Evolutionary conservation across 2,797 vertebrate species (phyloP).

Genomic region (Hylomyscus alleni): DNA sequence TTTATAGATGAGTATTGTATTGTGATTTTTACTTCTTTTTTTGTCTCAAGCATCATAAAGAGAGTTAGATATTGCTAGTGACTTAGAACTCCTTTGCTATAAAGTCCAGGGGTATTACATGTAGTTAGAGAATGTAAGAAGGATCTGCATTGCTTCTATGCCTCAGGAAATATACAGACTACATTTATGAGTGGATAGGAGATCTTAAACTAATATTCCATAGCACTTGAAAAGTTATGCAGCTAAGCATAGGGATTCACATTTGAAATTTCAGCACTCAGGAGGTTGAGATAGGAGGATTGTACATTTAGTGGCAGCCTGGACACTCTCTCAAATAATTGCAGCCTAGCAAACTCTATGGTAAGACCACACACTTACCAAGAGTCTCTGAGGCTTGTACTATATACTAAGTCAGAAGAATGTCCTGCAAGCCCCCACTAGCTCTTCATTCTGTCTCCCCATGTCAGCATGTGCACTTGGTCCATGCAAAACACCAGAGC

Average conservation of each 20-base stretch:
- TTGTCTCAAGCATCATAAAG: slow-evolving; percentile 62
- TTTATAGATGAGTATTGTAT: not conserved
- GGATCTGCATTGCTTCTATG: slow-evolving; percentile 17
- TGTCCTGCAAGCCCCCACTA: not conserved
- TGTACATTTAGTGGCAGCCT: not conserved
- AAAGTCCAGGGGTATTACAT: slow-evolving; percentile 61
- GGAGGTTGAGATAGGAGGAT: not conserved
- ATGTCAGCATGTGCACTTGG: not conserved
- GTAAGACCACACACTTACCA: not conserved
- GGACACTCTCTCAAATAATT: too few species aligned
- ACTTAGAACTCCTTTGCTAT: slow-evolving; percentile 37
- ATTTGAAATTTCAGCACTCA: not conserved
- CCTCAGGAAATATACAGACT: slow-evolving; percentile 55
- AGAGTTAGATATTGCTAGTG: slow-evolving; percentile 59
- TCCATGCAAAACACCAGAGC: not conserved
- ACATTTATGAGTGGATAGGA: not conserved
- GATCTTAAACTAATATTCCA: not conserved
- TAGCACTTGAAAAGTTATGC: not conserved
- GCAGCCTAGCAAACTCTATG: not conserved
- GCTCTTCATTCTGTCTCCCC: not conserved
- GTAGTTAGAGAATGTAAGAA: slow-evolving; percentile 40
- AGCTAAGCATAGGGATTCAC: not conserved
- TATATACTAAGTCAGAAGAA: not conserved
- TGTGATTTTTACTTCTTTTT: slow-evolving; percentile 49
- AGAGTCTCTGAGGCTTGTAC: not conserved